These are phyloP conservation scores for Poecilia latipinna DNA, from an alignment of 2,113 vertebrate genomes.

Conservation along the genomic window DNA sequence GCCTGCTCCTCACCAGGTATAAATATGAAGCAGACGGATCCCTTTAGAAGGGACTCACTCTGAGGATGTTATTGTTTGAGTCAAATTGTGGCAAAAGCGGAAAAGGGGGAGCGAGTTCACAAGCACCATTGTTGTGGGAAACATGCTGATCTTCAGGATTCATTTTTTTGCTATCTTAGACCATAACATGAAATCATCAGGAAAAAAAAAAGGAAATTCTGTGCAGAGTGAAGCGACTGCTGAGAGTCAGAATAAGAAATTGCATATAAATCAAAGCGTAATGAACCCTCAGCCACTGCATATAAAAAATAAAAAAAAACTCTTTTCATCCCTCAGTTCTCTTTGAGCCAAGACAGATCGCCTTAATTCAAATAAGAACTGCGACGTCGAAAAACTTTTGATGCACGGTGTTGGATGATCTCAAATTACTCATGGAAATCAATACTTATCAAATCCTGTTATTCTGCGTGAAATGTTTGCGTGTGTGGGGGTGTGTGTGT, in stretches of 20 bases:
- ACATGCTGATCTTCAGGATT: constrained; percentile 41
- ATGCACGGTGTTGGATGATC: constrained; percentile 45
- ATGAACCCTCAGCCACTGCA: constrained; percentile 16
- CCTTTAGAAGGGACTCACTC: constrained; percentile 42
- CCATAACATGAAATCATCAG: constrained; percentile 9
- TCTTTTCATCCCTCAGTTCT: constrained; percentile 23
- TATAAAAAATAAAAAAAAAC: neutral
- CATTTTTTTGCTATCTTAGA: constrained; percentile 23
- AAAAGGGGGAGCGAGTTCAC: neutral
- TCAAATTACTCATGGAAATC: constrained; percentile 68
- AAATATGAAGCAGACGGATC: constrained; percentile 73
- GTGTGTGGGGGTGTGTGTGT: too few species aligned
- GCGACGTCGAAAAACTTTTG: constrained; percentile 52
- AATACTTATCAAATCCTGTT: constrained; percentile 71
- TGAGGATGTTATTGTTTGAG: constrained; percentile 48
- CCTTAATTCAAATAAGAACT: constrained; percentile 49
- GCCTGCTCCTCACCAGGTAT: constrained; percentile 54
- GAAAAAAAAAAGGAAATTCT: constrained; percentile 12
- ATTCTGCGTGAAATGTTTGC: constrained; percentile 47
- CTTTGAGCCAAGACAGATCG: constrained; percentile 50
- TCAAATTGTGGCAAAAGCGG: constrained; percentile 14
- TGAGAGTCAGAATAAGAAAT: constrained; percentile 15
- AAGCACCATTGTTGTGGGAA: constrained; percentile 1
- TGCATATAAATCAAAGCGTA: constrained; percentile 28
- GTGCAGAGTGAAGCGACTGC: constrained; percentile 11